phyloP scores from a whole-genome alignment of 1,140 invertebrate species.

The Micrasema longulum region DNA sequence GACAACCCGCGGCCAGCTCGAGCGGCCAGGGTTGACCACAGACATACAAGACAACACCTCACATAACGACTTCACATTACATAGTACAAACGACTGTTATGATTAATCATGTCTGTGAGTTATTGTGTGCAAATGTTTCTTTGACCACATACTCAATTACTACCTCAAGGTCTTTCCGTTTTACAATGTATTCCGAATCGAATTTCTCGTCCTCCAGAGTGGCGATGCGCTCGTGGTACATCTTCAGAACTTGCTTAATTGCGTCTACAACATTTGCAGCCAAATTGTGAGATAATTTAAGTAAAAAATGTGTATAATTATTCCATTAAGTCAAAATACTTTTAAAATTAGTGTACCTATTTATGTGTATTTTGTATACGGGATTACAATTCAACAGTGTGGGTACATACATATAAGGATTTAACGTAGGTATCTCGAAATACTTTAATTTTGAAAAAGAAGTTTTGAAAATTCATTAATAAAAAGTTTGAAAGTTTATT shows the following conservation, averaged over 20 bases:
- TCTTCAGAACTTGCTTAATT: constrained; percentile 85
- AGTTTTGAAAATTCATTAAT: too few relatives aligned
- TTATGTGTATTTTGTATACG: too few relatives aligned
- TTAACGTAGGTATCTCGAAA: too few relatives aligned
- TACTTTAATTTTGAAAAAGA: too few relatives aligned
- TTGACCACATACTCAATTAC: constrained; percentile 40
- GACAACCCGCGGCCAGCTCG: constrained; percentile 30
- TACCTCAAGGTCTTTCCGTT: constrained; percentile 98
- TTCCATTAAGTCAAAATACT: not conserved
- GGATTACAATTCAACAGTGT: too few relatives aligned
- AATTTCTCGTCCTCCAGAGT: constrained; percentile 95
- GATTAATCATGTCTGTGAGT: constrained; percentile 55
- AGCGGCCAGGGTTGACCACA: constrained; percentile 26
- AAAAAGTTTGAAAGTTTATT: too few relatives aligned
- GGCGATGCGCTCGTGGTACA: constrained; percentile 89
- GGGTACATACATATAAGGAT: too few relatives aligned
- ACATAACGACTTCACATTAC: constrained; percentile 28
- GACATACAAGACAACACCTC: constrained; percentile 39
- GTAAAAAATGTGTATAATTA: not conserved
- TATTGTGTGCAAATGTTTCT: constrained; percentile 21
- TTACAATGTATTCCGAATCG: constrained; percentile 97
- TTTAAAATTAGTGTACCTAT: too few relatives aligned
- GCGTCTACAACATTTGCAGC: constrained; percentile 70
- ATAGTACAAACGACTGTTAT: constrained; percentile 27
- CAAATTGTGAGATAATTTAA: constrained; percentile 42